Conservation (phyloP, 2,888 invertebrate genomes). For the Andrena bucephala region DNA sequence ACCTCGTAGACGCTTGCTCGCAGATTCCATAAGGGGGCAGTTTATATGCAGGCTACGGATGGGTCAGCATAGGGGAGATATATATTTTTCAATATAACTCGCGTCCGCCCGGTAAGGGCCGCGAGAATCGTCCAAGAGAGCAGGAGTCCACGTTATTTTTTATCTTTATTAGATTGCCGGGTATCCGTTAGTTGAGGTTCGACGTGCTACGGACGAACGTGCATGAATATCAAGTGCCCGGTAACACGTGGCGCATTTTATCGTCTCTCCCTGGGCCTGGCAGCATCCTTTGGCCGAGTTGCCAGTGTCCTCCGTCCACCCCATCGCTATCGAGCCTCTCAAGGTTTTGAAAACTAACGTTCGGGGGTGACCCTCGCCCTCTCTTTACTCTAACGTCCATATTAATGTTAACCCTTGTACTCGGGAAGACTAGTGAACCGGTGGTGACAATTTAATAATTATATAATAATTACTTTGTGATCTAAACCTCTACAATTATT, state of each 20-base stretch:
- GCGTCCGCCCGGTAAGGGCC: slow-evolving; percentile 57
- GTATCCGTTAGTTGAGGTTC: slow-evolving; percentile 80
- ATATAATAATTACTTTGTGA: no score
- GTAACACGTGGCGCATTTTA: slow-evolving; percentile 78
- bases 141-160: slow-evolving; percentile 82
- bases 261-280: slow-evolving; percentile 61
- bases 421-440: background rate
- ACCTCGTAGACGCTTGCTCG: slow-evolving; percentile 64
- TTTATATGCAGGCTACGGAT: slow-evolving; percentile 83
- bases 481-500: no score
- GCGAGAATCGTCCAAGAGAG: slow-evolving; percentile 69
- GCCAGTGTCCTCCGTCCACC: slow-evolving; percentile 50
- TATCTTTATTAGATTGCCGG: slow-evolving; percentile 84
- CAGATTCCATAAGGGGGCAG: slow-evolving; percentile 80
- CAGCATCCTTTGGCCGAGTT: slow-evolving; percentile 53
- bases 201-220: slow-evolving; percentile 78
- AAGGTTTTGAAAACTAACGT: slow-evolving; percentile 11
- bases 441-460: no score
- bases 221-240: slow-evolving; percentile 78
- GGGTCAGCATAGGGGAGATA: slow-evolving; percentile 79
- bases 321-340: background rate
- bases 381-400: background rate
- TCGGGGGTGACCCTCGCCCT: background rate
- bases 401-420: background rate
- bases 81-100: slow-evolving; percentile 83